Percentiles rank a stretch among this genome's conserved stretches.
Conservation (phyloP, 2,797 vertebrate species). For the Anisognathus igniventris region DNA sequence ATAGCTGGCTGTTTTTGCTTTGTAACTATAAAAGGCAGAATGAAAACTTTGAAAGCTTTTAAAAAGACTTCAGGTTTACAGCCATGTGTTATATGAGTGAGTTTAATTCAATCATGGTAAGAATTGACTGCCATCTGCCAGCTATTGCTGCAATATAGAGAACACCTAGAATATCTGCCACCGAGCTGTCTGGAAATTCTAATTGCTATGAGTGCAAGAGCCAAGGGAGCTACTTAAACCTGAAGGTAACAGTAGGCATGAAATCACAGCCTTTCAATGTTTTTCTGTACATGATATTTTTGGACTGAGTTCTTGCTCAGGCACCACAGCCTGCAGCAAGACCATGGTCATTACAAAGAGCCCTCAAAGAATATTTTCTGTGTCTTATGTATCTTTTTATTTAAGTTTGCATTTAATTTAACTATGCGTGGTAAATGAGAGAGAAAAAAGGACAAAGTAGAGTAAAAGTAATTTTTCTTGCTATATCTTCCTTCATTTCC, state of each 20-base stretch:
- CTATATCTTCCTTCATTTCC: neutral
- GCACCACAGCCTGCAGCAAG: neutral
- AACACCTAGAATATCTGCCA: neutral
- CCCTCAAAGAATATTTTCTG: neutral
- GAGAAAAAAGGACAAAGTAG: neutral
- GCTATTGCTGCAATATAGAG: neutral
- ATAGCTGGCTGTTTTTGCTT: neutral
- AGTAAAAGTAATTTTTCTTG: neutral
- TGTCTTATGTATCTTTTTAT: neutral
- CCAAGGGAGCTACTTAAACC: slow-evolving; percentile 42
- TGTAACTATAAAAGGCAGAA: neutral
- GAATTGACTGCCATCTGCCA: slow-evolving; percentile 7
- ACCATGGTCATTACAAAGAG: neutral
- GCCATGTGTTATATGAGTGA: neutral
- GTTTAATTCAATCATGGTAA: neutral
- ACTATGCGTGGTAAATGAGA: neutral
- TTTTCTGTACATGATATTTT: slow-evolving; percentile 32
- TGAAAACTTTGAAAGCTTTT: neutral
- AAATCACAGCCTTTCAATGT: slow-evolving; percentile 19
- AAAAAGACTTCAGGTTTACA: neutral
- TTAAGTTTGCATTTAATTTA: neutral
- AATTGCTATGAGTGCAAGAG: slow-evolving; percentile 5
- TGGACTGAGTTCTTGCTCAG: neutral
- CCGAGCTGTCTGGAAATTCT: slow-evolving; percentile 38
- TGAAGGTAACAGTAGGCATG: slow-evolving; percentile 28